Percentiles rank a stretch among this genome's conserved stretches.
Conservation (phyloP, 1,140 invertebrate species). For the Conus ventricosus region DNA sequence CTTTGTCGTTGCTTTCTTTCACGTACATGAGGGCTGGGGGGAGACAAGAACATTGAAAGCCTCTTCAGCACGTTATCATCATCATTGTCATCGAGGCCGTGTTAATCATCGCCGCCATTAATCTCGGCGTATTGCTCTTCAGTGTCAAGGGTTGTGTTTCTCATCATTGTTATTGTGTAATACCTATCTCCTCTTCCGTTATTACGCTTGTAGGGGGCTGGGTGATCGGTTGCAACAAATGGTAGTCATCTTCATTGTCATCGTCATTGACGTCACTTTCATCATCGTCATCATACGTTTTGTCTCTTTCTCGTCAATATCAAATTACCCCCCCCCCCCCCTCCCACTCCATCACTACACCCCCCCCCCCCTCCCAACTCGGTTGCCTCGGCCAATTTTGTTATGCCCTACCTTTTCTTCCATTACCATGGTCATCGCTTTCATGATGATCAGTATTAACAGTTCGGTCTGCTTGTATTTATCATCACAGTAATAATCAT, state of each 20-base stretch:
- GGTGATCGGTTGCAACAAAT: no score
- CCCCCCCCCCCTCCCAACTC: no score
- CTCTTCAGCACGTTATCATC: not conserved
- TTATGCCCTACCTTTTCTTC: no score
- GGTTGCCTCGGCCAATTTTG: no score
- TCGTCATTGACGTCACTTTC: not conserved
- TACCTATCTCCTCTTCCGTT: no score
- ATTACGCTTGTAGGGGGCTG: no score
- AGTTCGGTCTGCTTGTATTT: no score
- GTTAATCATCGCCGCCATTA: not conserved
- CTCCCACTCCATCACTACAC: not conserved
- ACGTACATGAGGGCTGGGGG: slow-evolving; percentile 95
- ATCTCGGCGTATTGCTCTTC: not conserved
- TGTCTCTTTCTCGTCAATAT: not conserved
- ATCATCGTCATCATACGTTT: not conserved
- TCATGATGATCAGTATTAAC: no score
- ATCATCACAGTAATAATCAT: no score
- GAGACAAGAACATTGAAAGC: not conserved
- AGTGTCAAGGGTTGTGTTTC: not conserved
- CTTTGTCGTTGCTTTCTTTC: slow-evolving; percentile 93
- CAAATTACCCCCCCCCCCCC: not conserved
- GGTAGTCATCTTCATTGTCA: not conserved
- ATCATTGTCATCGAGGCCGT: not conserved
- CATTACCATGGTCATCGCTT: no score
- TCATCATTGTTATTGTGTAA: not conserved